Base-by-base conservation (phyloP, 2,888 invertebrate genomes). In the Argyresthia albistria region DNA sequence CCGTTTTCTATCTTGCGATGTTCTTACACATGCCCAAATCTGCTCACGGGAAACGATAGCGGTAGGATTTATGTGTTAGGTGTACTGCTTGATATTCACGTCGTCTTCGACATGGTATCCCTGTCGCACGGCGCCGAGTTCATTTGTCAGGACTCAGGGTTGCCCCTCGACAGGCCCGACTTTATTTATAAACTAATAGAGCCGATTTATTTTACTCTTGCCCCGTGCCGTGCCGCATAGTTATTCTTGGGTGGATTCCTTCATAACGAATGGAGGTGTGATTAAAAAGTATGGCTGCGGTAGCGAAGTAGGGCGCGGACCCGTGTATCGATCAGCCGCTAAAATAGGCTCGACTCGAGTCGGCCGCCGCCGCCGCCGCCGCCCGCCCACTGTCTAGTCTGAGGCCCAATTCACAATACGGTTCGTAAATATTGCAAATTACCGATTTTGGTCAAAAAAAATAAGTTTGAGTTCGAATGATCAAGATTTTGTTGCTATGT, bases 251-350 rank as follows among this genome's bases (percentile, higher is more conserved):
- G 46, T n/a, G 14, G 45, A 45, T 46, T 9, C 46, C 35, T 46
- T 16, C 35, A n/a, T n/a, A 11, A 39, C 25, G 39, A 76, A 73
- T 71, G 70, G 66, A 70, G 62, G 64, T 52, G 42, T 47, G 52
- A 39, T 61, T 65, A 67, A 73, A 73, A 66, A 72, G 74, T 74
- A 76, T 74, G 70, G 65, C 72, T 76, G 72, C 67, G 71, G 64
- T 61, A 67, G 65, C 63, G 64, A 84, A 83, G 75, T 81, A 79
- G 82, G 81, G 73, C 81, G 74, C 71, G 67, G 67, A 70, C 73
- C 64, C 66, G 73, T 11, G 45, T 86, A 86, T 86, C 79, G 86
- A 86, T 82, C 80, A 83, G 76, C 53, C 59, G 70, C 76, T 83
- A 80, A 80, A 84, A 80, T 78, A 73, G 79, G 71, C 73, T 58